These are phyloP conservation scores for Dysmachus trigonus DNA, from an alignment of 2,888 invertebrate species.

Conservation along the genomic window DNA sequence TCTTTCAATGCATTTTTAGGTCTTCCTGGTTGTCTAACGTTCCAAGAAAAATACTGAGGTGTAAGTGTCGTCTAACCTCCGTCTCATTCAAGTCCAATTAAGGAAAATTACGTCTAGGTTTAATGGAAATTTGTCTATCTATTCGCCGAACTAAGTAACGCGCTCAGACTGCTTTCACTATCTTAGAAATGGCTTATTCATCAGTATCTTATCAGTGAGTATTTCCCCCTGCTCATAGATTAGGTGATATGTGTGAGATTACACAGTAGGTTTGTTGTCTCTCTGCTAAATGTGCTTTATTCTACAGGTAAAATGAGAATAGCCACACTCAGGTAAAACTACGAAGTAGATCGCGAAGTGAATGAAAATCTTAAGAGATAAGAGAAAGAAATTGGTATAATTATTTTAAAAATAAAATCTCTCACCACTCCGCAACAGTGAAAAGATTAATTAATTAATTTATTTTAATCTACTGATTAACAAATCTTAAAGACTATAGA, in stretches of 20 bases:
- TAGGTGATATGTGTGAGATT: background rate
- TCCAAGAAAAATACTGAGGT: background rate
- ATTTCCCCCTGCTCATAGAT: background rate
- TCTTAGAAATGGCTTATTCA: background rate
- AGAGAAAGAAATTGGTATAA: background rate
- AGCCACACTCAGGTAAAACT: background rate
- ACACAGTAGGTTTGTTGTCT: background rate
- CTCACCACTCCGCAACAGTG: background rate
- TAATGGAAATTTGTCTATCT: background rate
- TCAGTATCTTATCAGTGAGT: background rate
- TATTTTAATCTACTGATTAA: no score
- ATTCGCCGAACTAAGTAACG: background rate
- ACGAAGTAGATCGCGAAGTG: background rate
- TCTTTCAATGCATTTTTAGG: conserved; percentile 1
- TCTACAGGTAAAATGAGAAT: background rate
- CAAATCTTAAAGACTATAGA: no score
- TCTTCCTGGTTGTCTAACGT: background rate
- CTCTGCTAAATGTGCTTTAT: background rate
- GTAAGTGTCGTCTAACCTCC: background rate
- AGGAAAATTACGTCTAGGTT: background rate
- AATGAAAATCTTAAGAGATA: background rate
- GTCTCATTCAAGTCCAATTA: background rate
- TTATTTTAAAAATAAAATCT: background rate
- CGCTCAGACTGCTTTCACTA: background rate
- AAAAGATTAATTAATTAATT: no score